These are phyloP conservation scores for Pangasius larnaudii DNA, from an alignment of 2,797 vertebrate genomes.

Conservation along the genomic window DNA sequence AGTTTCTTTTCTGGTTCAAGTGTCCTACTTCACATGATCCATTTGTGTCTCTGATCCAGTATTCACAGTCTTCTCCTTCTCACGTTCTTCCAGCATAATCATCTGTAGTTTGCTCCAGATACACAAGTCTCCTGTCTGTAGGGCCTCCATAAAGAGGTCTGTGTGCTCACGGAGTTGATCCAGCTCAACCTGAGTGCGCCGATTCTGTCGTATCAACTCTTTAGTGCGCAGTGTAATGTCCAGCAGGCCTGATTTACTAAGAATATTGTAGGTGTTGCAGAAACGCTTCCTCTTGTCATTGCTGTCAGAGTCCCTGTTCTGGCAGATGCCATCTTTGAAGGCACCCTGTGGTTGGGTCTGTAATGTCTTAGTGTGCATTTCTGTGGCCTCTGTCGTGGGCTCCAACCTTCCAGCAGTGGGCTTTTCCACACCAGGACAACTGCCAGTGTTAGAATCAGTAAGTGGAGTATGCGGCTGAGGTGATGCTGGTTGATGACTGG, in stretches of 20 bases:
- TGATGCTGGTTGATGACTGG: constrained; percentile 50
- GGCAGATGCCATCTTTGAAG: not conserved
- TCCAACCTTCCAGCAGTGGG: constrained; percentile 55
- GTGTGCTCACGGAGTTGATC: constrained; percentile 86
- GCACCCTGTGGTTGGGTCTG: not conserved
- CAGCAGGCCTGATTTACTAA: constrained; percentile 86
- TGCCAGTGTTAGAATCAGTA: constrained; percentile 50
- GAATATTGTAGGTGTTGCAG: constrained; percentile 89
- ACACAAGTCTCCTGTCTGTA: constrained; percentile 77
- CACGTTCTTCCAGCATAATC: constrained; percentile 71
- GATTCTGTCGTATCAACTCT: constrained; percentile 90
- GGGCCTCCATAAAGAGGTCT: constrained; percentile 81
- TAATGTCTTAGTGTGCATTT: constrained; percentile 26
- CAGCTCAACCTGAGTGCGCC: constrained; percentile 84
- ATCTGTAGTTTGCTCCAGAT: constrained; percentile 81
- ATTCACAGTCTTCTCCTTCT: constrained; percentile 50
- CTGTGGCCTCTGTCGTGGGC: not conserved
- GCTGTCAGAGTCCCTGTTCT: constrained; percentile 26
- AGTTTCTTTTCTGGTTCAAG: not conserved
- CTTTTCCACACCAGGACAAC: constrained; percentile 49
- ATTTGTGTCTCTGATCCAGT: constrained; percentile 22
- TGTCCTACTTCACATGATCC: constrained; percentile 40
- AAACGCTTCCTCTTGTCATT: constrained; percentile 85
- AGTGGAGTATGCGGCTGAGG: constrained; percentile 56
- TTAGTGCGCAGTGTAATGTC: constrained; percentile 93